Conservation (phyloP, 2,888 invertebrate species). For the Ophonus ardosiacus region DNA sequence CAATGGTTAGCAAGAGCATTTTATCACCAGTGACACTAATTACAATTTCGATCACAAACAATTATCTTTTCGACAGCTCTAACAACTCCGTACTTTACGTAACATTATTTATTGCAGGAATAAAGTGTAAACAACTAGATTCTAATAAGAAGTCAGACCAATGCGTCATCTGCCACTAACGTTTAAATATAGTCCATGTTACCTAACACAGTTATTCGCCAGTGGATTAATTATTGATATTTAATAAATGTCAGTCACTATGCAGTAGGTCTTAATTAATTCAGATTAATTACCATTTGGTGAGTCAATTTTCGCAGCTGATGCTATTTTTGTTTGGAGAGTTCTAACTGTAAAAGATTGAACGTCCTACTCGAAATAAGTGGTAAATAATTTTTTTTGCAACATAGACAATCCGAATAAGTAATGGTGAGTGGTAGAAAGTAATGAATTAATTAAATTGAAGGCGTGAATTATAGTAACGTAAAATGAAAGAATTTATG, state of each 20-base stretch:
- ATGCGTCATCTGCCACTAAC: constrained; percentile 35
- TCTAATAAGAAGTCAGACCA: background rate
- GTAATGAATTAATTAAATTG: constrained; percentile 37
- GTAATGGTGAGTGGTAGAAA: constrained; percentile 30
- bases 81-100: constrained; percentile 30
- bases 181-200: constrained; percentile 27
- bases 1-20: constrained; percentile 23
- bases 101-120: constrained; percentile 26
- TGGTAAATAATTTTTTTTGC: constrained; percentile 33
- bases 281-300: constrained; percentile 23
- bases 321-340: constrained; percentile 5
- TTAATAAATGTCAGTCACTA: constrained; percentile 18
- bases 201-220: background rate
- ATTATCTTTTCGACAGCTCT: constrained; percentile 40
- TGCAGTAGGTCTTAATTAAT: constrained; percentile 6
- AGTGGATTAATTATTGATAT: constrained; percentile 23
- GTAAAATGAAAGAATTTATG: constrained; percentile 17
- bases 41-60: constrained; percentile 40
- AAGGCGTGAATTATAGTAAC: constrained; percentile 33
- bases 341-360: constrained; percentile 20
- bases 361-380: constrained; percentile 15
- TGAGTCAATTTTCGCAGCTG: constrained; percentile 16
- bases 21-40: constrained; percentile 36
- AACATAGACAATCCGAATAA: background rate
- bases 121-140: constrained; percentile 25